phyloP scores from a whole-genome alignment of 2,113 vertebrate species.

The Lethenteron camtschaticum region DNA sequence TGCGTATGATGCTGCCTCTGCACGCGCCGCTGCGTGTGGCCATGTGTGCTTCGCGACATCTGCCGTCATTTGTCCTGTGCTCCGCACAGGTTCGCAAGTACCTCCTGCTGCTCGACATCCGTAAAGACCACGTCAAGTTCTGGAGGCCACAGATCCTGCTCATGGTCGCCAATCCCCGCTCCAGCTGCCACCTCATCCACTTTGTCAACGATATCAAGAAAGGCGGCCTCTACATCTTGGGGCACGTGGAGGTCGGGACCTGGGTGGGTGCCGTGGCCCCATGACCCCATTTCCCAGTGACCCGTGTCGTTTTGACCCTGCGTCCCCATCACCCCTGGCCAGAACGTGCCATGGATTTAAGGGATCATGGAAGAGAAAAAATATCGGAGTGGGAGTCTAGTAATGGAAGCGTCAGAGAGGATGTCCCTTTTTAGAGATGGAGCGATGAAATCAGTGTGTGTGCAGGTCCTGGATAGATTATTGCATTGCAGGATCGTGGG shows the following conservation, averaged over 20 bases:
- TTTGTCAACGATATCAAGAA: constrained; percentile 94
- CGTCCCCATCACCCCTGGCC: too few relatives aligned
- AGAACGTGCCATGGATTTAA: too few relatives aligned
- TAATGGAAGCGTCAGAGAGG: too few relatives aligned
- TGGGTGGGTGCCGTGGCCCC: constrained; percentile 33
- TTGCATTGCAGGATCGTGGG: too few relatives aligned
- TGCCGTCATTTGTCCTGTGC: too few relatives aligned
- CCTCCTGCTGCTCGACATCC: constrained; percentile 71
- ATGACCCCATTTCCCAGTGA: background rate
- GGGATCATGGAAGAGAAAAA: too few relatives aligned
- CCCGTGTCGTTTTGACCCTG: too few relatives aligned
- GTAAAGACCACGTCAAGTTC: constrained; percentile 94
- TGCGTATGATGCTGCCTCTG: too few relatives aligned
- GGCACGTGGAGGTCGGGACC: constrained; percentile 65
- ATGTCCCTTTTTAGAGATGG: too few relatives aligned
- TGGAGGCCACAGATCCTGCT: constrained; percentile 81
- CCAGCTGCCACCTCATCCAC: constrained; percentile 47
- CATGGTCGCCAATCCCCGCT: constrained; percentile 70
- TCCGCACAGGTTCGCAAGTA: constrained; percentile 63
- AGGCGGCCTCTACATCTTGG: constrained; percentile 75
- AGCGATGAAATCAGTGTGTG: background rate
- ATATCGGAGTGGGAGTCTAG: too few relatives aligned
- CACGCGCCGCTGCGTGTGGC: too few relatives aligned
- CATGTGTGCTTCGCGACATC: too few relatives aligned
- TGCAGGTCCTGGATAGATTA: background rate